phyloP scores from a whole-genome alignment of 53 echinoderm and acorn worm species.

The Arbacia lixula region DNA sequence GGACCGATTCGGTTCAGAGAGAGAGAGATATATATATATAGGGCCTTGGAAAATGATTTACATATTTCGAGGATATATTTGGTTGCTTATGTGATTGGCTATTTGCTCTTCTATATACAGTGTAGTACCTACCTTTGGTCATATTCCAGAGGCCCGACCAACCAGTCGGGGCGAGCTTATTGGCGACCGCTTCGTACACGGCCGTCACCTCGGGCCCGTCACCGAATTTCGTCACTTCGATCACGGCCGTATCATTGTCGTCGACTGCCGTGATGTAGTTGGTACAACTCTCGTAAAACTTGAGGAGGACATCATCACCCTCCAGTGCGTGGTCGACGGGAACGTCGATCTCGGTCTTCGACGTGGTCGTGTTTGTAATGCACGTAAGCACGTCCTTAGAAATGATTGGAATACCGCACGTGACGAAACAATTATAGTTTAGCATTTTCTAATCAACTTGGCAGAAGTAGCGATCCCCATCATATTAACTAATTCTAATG shows the following conservation, averaged over 20 bases:
- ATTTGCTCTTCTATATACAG: too few relatives aligned
- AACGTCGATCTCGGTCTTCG: conserved; percentile 4
- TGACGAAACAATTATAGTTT: too few relatives aligned
- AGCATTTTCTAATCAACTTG: too few relatives aligned
- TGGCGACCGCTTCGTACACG: conserved; percentile 27
- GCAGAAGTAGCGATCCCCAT: too few relatives aligned
- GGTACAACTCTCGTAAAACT: conserved; percentile 37
- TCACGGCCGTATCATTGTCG: conserved; percentile 32
- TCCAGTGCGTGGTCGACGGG: conserved; percentile 15
- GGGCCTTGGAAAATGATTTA: too few relatives aligned
- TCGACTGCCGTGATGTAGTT: conserved; percentile 38
- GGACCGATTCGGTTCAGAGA: too few relatives aligned
- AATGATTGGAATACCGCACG: too few relatives aligned
- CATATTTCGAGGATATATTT: too few relatives aligned
- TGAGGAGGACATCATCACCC: conserved; percentile 18
- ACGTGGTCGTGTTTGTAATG: neutral
- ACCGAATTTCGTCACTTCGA: neutral
- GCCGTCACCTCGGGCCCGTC: conserved; percentile 26
- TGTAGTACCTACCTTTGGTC: too few relatives aligned
- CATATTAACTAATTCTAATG: too few relatives aligned
- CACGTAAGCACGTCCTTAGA: conserved; percentile 42
- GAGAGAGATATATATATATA: too few relatives aligned
- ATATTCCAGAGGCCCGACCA: conserved; percentile 46
- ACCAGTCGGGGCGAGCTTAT: conserved; percentile 31
- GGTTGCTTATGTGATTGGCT: too few relatives aligned